Percentiles rank a stretch among this genome's conserved stretches.
phyloP scores from a whole-genome alignment of 2,113 vertebrate genomes.

The Casuarius casuarius region DNA sequence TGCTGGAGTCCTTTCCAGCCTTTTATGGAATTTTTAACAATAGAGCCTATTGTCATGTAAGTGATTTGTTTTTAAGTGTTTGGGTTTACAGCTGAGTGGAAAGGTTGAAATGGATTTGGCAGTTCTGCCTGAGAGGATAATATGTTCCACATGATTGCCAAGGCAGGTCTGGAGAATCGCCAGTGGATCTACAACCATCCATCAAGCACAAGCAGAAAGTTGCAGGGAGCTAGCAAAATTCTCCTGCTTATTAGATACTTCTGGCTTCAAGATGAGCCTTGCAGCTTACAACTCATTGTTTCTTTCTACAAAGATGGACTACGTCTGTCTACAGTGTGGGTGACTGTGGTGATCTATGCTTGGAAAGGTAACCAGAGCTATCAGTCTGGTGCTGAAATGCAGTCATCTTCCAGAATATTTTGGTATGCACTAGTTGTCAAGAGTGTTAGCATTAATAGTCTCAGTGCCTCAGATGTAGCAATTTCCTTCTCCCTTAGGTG shows the following conservation, averaged over 20 bases:
- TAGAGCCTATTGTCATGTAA: background rate
- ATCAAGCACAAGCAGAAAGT: background rate
- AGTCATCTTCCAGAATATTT: background rate
- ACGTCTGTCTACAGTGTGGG: background rate
- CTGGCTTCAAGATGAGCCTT: background rate
- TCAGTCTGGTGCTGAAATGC: background rate
- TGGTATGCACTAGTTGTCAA: background rate
- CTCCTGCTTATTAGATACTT: background rate
- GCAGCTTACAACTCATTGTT: background rate
- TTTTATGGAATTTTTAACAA: constrained; percentile 55
- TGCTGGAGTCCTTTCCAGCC: background rate
- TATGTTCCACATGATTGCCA: constrained; percentile 40
- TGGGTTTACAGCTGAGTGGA: constrained; percentile 37
- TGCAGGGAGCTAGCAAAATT: constrained; percentile 3
- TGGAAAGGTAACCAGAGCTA: background rate
- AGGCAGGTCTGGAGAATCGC: constrained; percentile 39
- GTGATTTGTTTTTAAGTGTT: constrained; percentile 26
- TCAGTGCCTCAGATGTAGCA: background rate
- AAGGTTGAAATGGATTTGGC: constrained; percentile 35
- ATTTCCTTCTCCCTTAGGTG: background rate
- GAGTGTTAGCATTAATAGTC: background rate
- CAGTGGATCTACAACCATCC: constrained; percentile 39
- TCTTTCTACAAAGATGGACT: background rate
- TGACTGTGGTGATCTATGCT: background rate
- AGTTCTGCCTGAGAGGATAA: constrained; percentile 35